Evolutionary conservation across 2,113 vertebrate genomes (phyloP).

Genomic region (Neopipo cinnamomea): DNA sequence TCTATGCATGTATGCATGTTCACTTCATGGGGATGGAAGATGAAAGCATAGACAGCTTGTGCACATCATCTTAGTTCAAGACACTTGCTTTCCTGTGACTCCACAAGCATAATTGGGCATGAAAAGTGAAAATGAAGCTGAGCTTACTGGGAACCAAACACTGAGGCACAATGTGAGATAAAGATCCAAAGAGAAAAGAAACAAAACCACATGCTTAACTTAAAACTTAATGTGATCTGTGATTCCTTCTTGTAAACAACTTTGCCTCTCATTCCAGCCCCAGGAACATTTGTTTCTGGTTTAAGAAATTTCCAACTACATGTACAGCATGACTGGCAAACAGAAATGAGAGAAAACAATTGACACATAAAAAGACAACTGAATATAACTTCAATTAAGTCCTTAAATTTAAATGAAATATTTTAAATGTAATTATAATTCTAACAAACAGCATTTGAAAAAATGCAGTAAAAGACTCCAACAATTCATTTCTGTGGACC

Average conservation of each 20-base stretch:
- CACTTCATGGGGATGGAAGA: not conserved
- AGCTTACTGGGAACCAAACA: not conserved
- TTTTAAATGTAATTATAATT: not conserved
- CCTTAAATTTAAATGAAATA: not conserved
- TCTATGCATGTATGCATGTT: not conserved
- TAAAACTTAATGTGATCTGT: conserved; percentile 7
- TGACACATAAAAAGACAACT: not conserved
- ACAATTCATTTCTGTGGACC: not conserved
- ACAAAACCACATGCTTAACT: conserved; percentile 6
- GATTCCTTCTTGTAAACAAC: conserved; percentile 45
- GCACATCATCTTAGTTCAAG: not conserved
- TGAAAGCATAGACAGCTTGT: conserved; percentile 5
- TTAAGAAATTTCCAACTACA: not conserved
- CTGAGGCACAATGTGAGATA: not conserved
- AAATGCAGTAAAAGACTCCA: not conserved
- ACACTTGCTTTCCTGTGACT: not conserved
- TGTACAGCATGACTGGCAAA: not conserved
- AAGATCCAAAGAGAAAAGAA: conserved; percentile 26
- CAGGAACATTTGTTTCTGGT: conserved; percentile 15
- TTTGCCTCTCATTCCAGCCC: not conserved
- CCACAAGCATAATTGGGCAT: not conserved
- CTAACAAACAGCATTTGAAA: not conserved
- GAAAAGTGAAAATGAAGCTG: not conserved
- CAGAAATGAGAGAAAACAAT: not conserved
- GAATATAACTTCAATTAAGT: not conserved